Evolutionary conservation across 2,797 vertebrate genomes (phyloP), one percentile per base, ranked within the genome.

Genomic region (Orestias chungarensis): DNA sequence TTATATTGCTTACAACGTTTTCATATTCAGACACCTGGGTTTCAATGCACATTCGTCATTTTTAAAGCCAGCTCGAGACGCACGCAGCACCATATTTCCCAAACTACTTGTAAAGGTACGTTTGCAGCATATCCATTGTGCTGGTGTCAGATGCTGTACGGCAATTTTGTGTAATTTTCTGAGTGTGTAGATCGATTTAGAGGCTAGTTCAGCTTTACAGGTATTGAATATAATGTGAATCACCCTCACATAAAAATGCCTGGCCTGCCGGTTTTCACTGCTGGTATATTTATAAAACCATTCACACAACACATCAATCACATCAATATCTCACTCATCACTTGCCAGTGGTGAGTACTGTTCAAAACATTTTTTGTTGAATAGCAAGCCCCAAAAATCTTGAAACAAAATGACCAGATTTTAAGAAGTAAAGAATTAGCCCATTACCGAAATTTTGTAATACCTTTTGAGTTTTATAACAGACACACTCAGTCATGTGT

Each of bases 21-120:
- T 83, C 80, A 76, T 76, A 81, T 83, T 82, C 82, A 83, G 61
- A 83, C 75, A 54, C 70, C 25, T 9, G 20, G 55, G 69, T 71
- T 80, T 77, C 71, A 47, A 59, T 27, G 46, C 6, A 67, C 68
- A 78, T 90, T 52, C 20, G 31, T 90, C 84, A 82, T 78, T 84
- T 90, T 85, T 86, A 90, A 82, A 76, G 79, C 66, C 78, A 70
- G 17, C 61, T 15, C 20, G 62, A 81, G 87, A 77, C 80, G 78
- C 61, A 31, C 29, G 20, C 40, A 15, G 47, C 29, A 6, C 61
- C 70, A 4, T 74, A 71, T 86, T 84, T 84, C 77, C 65, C 65
- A 78, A 80, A 84, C 68, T 87, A 62, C 79, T 81, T 64, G 64
- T 64, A 68, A 8, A 80, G 82, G 27, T 74, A 73, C 57, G 71